Percentiles rank a stretch among this genome's conserved stretches.
phyloP scores from a whole-genome alignment of 2,797 vertebrate species.

The Gephyroberyx darwinii region DNA sequence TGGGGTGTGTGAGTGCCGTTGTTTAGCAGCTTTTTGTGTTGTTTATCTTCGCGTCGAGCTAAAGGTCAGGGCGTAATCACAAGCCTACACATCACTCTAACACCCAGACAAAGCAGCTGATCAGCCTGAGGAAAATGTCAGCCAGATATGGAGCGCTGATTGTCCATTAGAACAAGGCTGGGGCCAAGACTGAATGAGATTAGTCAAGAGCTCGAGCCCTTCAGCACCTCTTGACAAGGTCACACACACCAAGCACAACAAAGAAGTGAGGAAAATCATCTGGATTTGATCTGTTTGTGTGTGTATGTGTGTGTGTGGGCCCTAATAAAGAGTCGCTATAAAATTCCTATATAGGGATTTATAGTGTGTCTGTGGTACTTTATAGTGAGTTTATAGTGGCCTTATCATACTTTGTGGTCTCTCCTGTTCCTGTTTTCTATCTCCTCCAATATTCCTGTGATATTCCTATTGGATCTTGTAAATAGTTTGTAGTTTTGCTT shows the following conservation, averaged over 20 bases:
- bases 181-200: slow-evolving; percentile 62
- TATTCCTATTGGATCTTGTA: no score
- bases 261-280: slow-evolving; percentile 15
- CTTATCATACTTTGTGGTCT: no score
- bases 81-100: slow-evolving; percentile 71
- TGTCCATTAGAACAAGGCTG: slow-evolving; percentile 71
- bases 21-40: slow-evolving; percentile 57
- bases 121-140: slow-evolving; percentile 80
- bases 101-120: slow-evolving; percentile 71
- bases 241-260: slow-evolving; percentile 38
- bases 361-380: no score
- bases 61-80: slow-evolving; percentile 80
- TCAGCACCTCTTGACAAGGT: slow-evolving; percentile 61
- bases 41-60: slow-evolving; percentile 65
- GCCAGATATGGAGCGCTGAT: slow-evolving; percentile 75
- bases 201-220: slow-evolving; percentile 32
- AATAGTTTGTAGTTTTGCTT: no score
- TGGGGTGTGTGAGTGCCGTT: slow-evolving; percentile 25
- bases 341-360: no score
- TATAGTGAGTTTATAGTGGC: no score
- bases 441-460: no score
- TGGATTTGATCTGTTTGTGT: not conserved
- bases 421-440: no score
- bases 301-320: not conserved
- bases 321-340: no score